Base-by-base conservation (phyloP, 1,140 invertebrate genomes). In the Caerostris extrusa region DNA sequence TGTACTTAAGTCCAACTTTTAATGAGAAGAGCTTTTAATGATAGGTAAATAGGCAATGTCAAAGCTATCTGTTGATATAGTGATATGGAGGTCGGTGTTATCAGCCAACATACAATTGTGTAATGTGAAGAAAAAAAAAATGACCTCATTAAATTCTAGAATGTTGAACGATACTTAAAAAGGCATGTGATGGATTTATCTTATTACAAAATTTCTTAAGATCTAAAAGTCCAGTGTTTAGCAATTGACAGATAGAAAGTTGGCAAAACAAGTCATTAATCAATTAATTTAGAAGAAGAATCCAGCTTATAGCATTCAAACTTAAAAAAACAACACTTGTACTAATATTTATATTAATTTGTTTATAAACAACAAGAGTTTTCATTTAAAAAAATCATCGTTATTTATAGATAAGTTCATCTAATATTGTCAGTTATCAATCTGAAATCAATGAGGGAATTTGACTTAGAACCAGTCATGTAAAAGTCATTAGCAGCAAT, bases 91-190 rank as follows among this genome's bases (percentile, higher is more conserved):
- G 12, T 71, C 53, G 7, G 17, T n/a, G 60, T 71, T 71, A 89
- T 89, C 87, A 69, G 64, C 53, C 14, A 50, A 5, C 12, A 53
- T 34, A 61, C 61, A 85, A 57, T 69, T 71, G 61, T 34, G 69
- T 61, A 90, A 90, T 90, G 83, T 56, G 53, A 85, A 85, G 56
- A 50, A 81, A 81, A 85, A 69, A 57, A 67, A 85, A 85, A 71
- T 90, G 64, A 57, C 88, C 88, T 90, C 61, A 90, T 90, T 90
- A 90, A 90, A n/a, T 90, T 90, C 61, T 69, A 71, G 88, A 90
- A 90, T 56, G 53, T 17, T 71, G 19, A 17, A 77, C 53, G 71
- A 77, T 53, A 77, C 71, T 77, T 77, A 77, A 50, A 34, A 34
- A 77, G 71, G 71, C 71, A 77, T 77, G 71, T 53, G 71, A 77